These are phyloP conservation scores for Conopomorpha cramerella DNA, from an alignment of 1,140 invertebrate species.

Conservation along the genomic window DNA sequence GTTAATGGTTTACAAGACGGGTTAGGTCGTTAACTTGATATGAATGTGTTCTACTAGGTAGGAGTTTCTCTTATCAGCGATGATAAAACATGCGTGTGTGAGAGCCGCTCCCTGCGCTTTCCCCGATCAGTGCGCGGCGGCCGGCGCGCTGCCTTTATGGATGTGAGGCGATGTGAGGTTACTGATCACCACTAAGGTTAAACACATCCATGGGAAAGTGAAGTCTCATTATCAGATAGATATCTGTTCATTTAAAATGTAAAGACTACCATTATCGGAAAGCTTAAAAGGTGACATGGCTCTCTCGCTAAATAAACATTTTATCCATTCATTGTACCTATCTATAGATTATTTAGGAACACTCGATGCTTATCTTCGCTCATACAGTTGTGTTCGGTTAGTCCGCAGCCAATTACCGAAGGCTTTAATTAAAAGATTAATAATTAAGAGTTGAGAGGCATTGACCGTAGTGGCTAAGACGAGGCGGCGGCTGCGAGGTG, in stretches of 20 bases:
- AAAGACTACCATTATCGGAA: no score
- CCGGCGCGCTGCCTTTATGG: conserved; percentile 15
- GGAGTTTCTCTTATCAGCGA: conserved; percentile 51
- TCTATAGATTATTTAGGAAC: no score
- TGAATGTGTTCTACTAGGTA: conserved; percentile 11
- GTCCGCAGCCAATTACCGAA: no score
- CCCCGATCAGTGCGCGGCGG: conserved; percentile 30
- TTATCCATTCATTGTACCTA: no score
- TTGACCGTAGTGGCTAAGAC: conserved; percentile 33
- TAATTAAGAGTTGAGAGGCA: conserved; percentile 34
- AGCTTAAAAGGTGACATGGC: no score
- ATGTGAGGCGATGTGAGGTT: conserved; percentile 19
- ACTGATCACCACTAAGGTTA: conserved; percentile 18
- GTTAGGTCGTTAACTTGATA: no score
- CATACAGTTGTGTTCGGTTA: no score
- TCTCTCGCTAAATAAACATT: no score
- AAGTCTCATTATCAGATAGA: conserved; percentile 6
- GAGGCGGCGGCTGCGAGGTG: conserved; percentile 28
- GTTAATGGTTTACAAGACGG: no score
- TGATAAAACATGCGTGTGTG: conserved; percentile 48
- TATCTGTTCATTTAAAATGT: conserved; percentile 2
- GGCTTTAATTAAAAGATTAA: conserved; percentile 51
- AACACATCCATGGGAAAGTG: conserved; percentile 15
- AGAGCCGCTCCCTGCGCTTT: conserved; percentile 44
- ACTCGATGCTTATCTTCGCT: no score